A percentile compares a stretch with the other conserved stretches of the same genome.
These are phyloP conservation scores for Burhinus bistriatus DNA, from an alignment of 2,113 vertebrate genomes.

Conservation along the genomic window DNA sequence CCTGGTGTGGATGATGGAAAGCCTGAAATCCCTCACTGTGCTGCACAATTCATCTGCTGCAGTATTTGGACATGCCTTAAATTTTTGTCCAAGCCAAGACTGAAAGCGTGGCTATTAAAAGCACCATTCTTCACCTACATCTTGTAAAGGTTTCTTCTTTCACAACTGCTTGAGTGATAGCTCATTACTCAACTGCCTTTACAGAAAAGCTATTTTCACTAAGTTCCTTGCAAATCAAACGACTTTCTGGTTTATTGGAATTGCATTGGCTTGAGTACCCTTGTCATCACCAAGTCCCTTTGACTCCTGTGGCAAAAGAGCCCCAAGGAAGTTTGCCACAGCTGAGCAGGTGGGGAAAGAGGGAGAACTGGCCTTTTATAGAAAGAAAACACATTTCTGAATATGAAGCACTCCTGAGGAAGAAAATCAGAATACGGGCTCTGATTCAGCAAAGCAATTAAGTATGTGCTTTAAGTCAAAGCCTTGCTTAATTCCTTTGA, in stretches of 20 bases:
- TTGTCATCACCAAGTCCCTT: neutral
- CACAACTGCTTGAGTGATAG: neutral
- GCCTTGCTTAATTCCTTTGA: slow-evolving; percentile 53
- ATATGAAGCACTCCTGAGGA: neutral
- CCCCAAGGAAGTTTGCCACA: neutral
- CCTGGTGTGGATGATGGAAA: neutral
- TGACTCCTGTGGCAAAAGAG: neutral
- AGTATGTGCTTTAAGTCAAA: slow-evolving; percentile 36
- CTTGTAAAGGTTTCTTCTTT: neutral
- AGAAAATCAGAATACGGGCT: slow-evolving; percentile 32
- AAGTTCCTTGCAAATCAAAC: neutral
- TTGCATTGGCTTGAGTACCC: neutral
- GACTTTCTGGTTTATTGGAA: neutral
- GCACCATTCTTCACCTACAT: neutral
- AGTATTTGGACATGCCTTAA: neutral
- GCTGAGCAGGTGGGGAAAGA: neutral
- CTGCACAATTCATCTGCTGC: neutral
- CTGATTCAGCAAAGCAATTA: slow-evolving; percentile 57
- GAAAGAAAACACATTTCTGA: neutral
- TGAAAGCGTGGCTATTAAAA: neutral
- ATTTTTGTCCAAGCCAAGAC: neutral
- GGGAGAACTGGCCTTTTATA: neutral
- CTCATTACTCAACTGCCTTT: neutral
- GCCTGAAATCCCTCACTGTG: neutral
- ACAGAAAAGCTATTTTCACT: neutral